Conservation (phyloP, 2,888 invertebrate genomes). For the Nebria brevicollis region DNA sequence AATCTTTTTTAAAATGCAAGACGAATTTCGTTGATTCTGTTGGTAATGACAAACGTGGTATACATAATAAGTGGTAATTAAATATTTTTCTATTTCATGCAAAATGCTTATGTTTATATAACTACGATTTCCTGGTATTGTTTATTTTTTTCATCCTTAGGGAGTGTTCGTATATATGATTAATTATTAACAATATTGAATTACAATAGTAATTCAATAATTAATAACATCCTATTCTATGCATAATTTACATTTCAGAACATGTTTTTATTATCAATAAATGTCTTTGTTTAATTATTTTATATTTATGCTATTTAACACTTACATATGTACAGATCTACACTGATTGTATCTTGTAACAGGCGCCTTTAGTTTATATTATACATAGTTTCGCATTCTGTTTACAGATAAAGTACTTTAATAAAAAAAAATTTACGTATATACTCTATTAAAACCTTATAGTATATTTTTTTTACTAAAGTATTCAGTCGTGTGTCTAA, state of each 20-base stretch:
- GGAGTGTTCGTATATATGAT: background rate
- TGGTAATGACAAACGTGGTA: background rate
- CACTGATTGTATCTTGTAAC: background rate
- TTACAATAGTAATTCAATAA: background rate
- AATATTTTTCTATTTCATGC: background rate
- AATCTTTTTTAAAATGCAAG: slow-evolving; percentile 3
- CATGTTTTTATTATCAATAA: background rate
- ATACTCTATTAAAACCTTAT: too few relatives aligned
- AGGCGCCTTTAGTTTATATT: background rate
- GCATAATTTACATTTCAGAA: background rate
- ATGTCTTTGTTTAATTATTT: background rate
- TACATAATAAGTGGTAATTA: background rate
- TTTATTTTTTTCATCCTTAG: background rate
- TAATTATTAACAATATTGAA: background rate
- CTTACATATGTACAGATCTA: background rate
- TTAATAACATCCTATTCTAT: background rate
- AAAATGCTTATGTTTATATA: background rate
- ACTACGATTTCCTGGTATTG: background rate
- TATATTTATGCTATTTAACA: background rate
- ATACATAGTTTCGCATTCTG: background rate
- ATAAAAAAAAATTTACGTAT: too few relatives aligned
- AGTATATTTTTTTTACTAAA: too few relatives aligned
- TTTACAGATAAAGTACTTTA: background rate
- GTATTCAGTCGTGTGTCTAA: too few relatives aligned
- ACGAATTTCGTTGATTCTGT: background rate